Evolutionary conservation across 2,888 invertebrate species (phyloP).

Genomic region (Brachylomia viminalis): DNA sequence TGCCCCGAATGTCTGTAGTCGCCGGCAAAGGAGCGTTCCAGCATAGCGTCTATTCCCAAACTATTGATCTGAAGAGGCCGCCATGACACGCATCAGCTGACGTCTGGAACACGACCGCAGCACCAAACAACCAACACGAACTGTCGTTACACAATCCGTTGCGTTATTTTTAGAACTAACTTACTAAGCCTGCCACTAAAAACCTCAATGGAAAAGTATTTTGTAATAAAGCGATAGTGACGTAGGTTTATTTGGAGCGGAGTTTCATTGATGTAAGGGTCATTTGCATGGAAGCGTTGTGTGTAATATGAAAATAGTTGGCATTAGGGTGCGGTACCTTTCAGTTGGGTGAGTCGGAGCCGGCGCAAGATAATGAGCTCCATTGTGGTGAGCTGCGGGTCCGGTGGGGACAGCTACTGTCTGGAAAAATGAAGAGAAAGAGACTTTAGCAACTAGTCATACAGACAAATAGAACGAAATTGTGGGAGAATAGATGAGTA

Average conservation of each 20-base stretch:
- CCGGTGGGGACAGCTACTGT: slow-evolving; percentile 77
- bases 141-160: slow-evolving; percentile 60
- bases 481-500: slow-evolving; percentile 1
- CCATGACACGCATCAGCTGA: slow-evolving; percentile 66
- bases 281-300: slow-evolving; percentile 64
- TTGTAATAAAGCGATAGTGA: slow-evolving; percentile 53
- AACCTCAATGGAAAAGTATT: slow-evolving; percentile 59
- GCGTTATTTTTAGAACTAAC: slow-evolving; percentile 59
- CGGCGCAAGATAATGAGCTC: slow-evolving; percentile 74
- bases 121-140: slow-evolving; percentile 53
- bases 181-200: slow-evolving; percentile 42
- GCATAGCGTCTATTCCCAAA: slow-evolving; percentile 59
- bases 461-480: slow-evolving; percentile 29
- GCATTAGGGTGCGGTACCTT: slow-evolving; percentile 75
- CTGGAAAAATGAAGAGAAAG: slow-evolving; percentile 75
- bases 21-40: slow-evolving; percentile 37
- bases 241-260: slow-evolving; percentile 56
- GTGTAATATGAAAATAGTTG: slow-evolving; percentile 60
- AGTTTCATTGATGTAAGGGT: slow-evolving; percentile 61
- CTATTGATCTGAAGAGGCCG: slow-evolving; percentile 67
- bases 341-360: slow-evolving; percentile 74
- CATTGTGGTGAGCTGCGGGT: slow-evolving; percentile 78
- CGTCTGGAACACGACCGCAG: slow-evolving; percentile 59
- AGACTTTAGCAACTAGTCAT: slow-evolving; percentile 51
- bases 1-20: slow-evolving; percentile 13